phyloP scores from a whole-genome alignment of 2,888 invertebrate genomes.

The Aspidiotus destructor region DNA sequence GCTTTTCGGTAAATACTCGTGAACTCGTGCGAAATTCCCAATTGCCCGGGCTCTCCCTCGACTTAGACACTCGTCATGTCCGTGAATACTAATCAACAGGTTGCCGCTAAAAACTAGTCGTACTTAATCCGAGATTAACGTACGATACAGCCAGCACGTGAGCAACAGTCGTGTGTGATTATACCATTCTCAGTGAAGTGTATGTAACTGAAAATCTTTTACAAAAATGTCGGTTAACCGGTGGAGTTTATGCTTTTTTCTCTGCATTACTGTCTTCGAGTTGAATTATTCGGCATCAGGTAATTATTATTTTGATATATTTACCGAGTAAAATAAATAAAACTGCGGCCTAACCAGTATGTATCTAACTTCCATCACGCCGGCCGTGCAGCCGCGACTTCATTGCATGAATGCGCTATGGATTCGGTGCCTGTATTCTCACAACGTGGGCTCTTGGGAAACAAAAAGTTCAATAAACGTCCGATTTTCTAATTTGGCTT shows the following conservation, averaged over 20 bases:
- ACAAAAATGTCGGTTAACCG: not conserved
- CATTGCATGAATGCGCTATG: no score
- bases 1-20: not conserved
- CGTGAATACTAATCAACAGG: constrained; percentile 1
- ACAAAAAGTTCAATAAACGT: no score
- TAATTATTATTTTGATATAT: not conserved
- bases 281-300: not conserved
- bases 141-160: not conserved
- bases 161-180: no score
- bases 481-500: no score
- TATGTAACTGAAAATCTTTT: no score
- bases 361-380: no score
- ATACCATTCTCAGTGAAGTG: no score
- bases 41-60: not conserved
- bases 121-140: not conserved
- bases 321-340: not conserved
- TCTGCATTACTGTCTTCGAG: not conserved
- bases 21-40: constrained; percentile 2
- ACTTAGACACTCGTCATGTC: not conserved
- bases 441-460: no score
- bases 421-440: no score
- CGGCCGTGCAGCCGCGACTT: no score
- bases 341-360: no score
- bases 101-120: not conserved
- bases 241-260: not conserved